These are phyloP conservation scores for Rhinella marina DNA, from an alignment of 2,797 vertebrate species.

Conservation along the genomic window DNA sequence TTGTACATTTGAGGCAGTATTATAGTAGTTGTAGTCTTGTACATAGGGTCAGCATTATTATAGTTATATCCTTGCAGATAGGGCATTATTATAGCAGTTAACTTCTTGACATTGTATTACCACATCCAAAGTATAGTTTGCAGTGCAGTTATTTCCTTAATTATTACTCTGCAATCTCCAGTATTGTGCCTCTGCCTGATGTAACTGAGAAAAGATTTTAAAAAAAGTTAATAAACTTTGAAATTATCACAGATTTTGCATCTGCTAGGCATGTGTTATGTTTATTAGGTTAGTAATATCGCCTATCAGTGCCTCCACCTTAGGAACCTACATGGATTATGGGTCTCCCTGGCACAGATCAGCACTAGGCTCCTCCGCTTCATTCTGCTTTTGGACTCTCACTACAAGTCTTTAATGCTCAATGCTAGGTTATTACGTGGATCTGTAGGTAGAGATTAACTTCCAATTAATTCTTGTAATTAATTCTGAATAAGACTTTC, in stretches of 20 bases:
- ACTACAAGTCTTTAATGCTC: constrained; percentile 26
- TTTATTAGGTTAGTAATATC: constrained; percentile 20
- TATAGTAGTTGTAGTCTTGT: background rate
- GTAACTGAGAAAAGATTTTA: background rate
- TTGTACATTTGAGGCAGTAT: background rate
- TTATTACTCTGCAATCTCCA: background rate
- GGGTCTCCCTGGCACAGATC: constrained; percentile 7
- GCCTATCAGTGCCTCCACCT: background rate
- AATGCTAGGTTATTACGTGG: constrained; percentile 22
- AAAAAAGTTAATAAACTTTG: constrained; percentile 5
- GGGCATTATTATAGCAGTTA: background rate
- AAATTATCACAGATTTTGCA: constrained; percentile 12
- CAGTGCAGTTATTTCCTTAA: background rate
- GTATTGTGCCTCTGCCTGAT: background rate
- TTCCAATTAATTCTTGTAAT: constrained; percentile 59
- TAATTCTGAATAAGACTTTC: constrained; percentile 55
- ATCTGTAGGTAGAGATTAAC: constrained; percentile 57
- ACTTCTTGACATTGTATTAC: background rate
- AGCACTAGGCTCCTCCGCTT: background rate
- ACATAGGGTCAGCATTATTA: background rate
- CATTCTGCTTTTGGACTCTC: constrained; percentile 17
- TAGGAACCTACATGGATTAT: background rate
- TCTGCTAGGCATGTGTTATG: background rate
- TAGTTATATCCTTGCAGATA: background rate
- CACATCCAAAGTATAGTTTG: background rate